phyloP scores from a whole-genome alignment of 2,113 vertebrate genomes.

The Halichoeres trimaculatus region DNA sequence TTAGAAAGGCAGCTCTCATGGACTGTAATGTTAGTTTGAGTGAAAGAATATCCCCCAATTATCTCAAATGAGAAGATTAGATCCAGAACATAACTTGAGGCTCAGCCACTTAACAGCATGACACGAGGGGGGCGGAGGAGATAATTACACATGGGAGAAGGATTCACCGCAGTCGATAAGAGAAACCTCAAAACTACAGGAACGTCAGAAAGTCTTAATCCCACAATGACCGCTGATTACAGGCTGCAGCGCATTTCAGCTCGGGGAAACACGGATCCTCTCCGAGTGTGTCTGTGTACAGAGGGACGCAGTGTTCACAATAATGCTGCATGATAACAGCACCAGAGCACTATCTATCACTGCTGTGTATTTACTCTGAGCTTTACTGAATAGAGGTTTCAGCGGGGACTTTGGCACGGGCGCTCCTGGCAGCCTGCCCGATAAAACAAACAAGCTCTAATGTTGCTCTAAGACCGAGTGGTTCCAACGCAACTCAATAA shows the following conservation, averaged over 20 bases:
- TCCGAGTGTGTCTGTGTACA: background rate
- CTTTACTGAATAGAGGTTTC: background rate
- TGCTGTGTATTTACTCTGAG: constrained; percentile 2
- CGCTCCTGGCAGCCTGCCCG: constrained; percentile 12
- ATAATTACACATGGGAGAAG: constrained; percentile 22
- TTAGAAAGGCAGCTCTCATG: constrained; percentile 5
- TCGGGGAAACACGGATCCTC: background rate
- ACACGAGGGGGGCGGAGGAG: background rate
- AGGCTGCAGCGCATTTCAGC: constrained; percentile 17
- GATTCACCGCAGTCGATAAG: constrained; percentile 43
- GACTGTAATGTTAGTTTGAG: constrained; percentile 4
- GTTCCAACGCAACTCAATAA: constrained; percentile 22
- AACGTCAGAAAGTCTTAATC: constrained; percentile 42
- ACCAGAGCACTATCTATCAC: background rate
- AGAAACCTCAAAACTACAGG: constrained; percentile 45
- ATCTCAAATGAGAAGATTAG: constrained; percentile 40
- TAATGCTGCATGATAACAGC: background rate
- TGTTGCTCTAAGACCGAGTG: constrained; percentile 33
- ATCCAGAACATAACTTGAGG: constrained; percentile 37
- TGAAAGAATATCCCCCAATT: constrained; percentile 32
- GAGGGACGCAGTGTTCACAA: background rate
- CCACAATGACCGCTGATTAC: constrained; percentile 48
- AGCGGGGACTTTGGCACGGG: constrained; percentile 15
- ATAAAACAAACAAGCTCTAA: constrained; percentile 44
- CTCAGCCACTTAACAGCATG: constrained; percentile 20